A percentile compares a stretch with the other conserved stretches of the same genome.
Evolutionary conservation across 2,797 vertebrate species (phyloP).

Genomic region (Chelmon rostratus): DNA sequence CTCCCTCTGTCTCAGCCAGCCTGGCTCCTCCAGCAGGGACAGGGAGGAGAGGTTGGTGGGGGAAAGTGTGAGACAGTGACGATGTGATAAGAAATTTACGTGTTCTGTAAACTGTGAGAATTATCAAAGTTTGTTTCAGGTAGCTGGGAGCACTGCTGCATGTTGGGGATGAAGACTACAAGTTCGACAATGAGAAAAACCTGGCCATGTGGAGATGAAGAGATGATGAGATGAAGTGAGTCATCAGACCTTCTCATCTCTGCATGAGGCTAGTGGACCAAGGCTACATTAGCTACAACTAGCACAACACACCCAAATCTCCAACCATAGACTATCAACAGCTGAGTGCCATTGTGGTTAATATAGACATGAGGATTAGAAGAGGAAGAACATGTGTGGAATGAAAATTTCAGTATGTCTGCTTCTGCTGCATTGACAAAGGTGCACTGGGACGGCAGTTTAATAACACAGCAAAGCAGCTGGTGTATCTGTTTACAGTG

Average conservation of each 20-base stretch:
- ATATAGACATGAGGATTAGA: no score
- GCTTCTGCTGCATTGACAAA: neutral
- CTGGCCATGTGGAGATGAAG: neutral
- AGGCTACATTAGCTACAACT: neutral
- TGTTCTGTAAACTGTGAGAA: slow-evolving; percentile 37
- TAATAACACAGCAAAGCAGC: no score
- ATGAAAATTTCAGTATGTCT: neutral
- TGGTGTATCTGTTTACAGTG: neutral
- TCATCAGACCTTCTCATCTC: neutral
- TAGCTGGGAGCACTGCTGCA: neutral
- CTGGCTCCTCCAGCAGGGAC: slow-evolving; percentile 85
- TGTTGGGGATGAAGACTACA: neutral
- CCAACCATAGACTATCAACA: neutral
- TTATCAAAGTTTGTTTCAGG: neutral
- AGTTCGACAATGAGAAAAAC: neutral
- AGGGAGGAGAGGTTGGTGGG: slow-evolving; percentile 45
- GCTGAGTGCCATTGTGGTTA: no score
- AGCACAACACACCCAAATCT: neutral
- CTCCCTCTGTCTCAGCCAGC: slow-evolving; percentile 86
- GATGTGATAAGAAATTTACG: slow-evolving; percentile 64
- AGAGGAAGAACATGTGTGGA: neutral
- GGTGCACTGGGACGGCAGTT: no score
- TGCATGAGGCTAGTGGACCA: neutral
- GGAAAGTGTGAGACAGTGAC: slow-evolving; percentile 46
- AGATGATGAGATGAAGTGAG: no score